phyloP scores from a whole-genome alignment of 2,797 vertebrate genomes.

The Phoeniculus purpureus region DNA sequence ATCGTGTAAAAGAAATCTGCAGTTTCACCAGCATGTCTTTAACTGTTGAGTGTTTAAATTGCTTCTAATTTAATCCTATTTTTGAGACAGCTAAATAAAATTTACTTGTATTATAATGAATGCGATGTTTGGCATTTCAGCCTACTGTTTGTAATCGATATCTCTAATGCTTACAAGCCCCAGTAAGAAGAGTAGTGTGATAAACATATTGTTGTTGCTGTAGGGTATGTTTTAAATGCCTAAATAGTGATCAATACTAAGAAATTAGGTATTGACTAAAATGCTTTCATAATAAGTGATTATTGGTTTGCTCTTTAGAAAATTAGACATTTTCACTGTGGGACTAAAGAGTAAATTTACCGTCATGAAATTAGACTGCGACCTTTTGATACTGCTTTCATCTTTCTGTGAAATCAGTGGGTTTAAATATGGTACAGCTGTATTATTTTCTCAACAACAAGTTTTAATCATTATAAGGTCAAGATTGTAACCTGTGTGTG shows the following conservation, averaged over 20 bases:
- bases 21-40: not conserved
- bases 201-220: slow-evolving; percentile 86
- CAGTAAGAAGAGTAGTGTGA: slow-evolving; percentile 81
- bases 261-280: slow-evolving; percentile 98
- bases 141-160: slow-evolving; percentile 86
- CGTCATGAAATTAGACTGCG: slow-evolving; percentile 82
- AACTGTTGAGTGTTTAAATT: slow-evolving; percentile 35
- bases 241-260: slow-evolving; percentile 94
- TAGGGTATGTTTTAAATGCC: slow-evolving; percentile 91
- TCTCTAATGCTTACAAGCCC: slow-evolving; percentile 87
- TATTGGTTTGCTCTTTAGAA: slow-evolving; percentile 97
- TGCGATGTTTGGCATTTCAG: slow-evolving; percentile 91
- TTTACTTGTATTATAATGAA: slow-evolving; percentile 86
- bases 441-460: slow-evolving; percentile 79
- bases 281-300: slow-evolving; percentile 95
- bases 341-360: slow-evolving; percentile 83
- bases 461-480: slow-evolving; percentile 89
- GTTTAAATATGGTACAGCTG: slow-evolving; percentile 82
- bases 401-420: slow-evolving; percentile 76
- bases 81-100: slow-evolving; percentile 44
- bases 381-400: slow-evolving; percentile 77
- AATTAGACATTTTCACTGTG: slow-evolving; percentile 88
- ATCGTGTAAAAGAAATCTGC: not conserved
- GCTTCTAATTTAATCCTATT: slow-evolving; percentile 48
- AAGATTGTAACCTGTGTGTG: slow-evolving; percentile 75